Evolutionary conservation across 2,797 vertebrate species (phyloP).

Genomic region (Sebastes wilsoni): DNA sequence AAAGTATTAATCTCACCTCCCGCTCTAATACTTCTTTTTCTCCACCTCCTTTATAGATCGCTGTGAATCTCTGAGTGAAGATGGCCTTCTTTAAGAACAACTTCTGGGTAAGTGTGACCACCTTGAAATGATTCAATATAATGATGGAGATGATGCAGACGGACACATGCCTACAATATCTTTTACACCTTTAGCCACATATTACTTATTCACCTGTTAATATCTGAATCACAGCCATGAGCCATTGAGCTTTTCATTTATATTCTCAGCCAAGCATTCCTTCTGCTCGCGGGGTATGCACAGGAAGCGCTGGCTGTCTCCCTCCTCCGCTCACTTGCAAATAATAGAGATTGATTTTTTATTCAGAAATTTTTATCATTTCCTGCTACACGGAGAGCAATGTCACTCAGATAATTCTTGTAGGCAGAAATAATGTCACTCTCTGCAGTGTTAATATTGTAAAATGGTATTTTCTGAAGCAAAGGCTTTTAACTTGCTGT

Average conservation of each 20-base stretch:
- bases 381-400: neutral
- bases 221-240: slow-evolving; percentile 20
- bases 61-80: slow-evolving; percentile 52
- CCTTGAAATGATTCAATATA: neutral
- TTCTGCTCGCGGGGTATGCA: slow-evolving; percentile 5
- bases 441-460: neutral
- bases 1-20: neutral
- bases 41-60: slow-evolving; percentile 41
- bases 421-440: neutral
- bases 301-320: neutral
- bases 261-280: neutral
- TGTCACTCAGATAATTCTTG: neutral
- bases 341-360: slow-evolving; percentile 4
- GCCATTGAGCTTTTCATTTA: slow-evolving; percentile 22
- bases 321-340: neutral
- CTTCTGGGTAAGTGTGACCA: slow-evolving; percentile 76
- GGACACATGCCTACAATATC: neutral
- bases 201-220: neutral
- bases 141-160: neutral
- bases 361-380: neutral
- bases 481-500: neutral
- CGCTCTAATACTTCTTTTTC: slow-evolving; percentile 3
- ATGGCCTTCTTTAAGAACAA: slow-evolving; percentile 79
- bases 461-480: neutral
- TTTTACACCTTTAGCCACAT: neutral